Evolutionary conservation across 2,113 vertebrate genomes (phyloP).

Genomic region (Centropristis striata): DNA sequence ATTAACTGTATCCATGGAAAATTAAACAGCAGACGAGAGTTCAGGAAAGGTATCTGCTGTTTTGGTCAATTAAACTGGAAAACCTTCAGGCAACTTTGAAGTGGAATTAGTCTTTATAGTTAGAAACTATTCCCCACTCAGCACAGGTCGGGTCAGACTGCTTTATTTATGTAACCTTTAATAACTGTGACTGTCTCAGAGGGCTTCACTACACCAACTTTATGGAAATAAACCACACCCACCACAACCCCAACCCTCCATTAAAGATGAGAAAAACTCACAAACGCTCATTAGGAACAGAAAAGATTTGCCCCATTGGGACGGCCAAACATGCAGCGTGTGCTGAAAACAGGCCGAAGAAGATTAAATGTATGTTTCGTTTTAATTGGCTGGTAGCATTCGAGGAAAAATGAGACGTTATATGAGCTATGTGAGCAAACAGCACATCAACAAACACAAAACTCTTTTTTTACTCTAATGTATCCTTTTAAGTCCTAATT

Average conservation of each 20-base stretch:
- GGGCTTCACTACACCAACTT: conserved; percentile 10
- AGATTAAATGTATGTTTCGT: conserved; percentile 11
- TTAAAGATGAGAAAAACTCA: conserved; percentile 10
- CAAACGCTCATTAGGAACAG: conserved; percentile 41
- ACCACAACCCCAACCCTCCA: background rate
- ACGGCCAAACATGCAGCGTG: background rate
- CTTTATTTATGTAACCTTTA: conserved; percentile 17
- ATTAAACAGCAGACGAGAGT: conserved; percentile 30
- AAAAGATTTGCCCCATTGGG: conserved; percentile 23
- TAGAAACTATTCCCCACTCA: conserved; percentile 4
- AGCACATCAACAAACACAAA: no score
- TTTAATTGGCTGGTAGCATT: conserved; percentile 1
- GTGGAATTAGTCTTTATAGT: conserved; percentile 10
- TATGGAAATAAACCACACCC: conserved; percentile 20
- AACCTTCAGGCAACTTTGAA: conserved; percentile 16
- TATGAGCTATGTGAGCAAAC: no score
- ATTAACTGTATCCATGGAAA: conserved; percentile 50
- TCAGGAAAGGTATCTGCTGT: background rate
- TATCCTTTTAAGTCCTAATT: no score
- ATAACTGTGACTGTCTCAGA: conserved; percentile 34
- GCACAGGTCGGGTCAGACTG: conserved; percentile 22
- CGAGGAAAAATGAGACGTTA: no score
- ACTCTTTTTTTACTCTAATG: no score
- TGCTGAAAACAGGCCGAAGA: conserved; percentile 1
- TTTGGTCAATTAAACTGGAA: conserved; percentile 36